phyloP scores from a whole-genome alignment of 1,140 invertebrate genomes.

The Nixonia krombeini region DNA sequence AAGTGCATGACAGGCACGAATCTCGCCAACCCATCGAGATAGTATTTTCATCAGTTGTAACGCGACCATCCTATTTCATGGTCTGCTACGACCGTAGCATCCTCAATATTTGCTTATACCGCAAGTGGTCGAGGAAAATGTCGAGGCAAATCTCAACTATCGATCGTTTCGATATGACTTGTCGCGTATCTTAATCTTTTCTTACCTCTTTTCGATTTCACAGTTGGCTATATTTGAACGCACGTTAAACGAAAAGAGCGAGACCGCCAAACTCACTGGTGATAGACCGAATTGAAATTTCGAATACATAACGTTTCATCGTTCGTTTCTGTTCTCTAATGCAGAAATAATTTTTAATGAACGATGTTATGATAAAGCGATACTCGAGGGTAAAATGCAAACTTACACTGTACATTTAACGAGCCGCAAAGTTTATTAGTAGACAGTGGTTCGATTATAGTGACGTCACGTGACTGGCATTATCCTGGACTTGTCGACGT shows the following conservation, averaged over 20 bases:
- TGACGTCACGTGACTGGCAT: slow-evolving; percentile 46
- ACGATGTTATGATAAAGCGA: too few species aligned
- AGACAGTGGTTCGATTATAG: slow-evolving; percentile 42
- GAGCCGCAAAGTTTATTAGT: slow-evolving; percentile 40
- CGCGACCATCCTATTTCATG: slow-evolving; percentile 37
- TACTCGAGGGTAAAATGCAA: too few species aligned
- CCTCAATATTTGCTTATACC: slow-evolving; percentile 18
- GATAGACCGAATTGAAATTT: too few species aligned
- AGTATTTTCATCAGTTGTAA: slow-evolving; percentile 31
- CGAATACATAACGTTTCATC: too few species aligned
- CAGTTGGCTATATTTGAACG: too few species aligned
- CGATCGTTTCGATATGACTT: slow-evolving; percentile 8
- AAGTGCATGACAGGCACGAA: slow-evolving; percentile 26
- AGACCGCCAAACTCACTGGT: too few species aligned
- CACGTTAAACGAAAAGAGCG: too few species aligned
- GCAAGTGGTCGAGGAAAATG: slow-evolving; percentile 5
- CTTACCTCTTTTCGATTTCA: too few species aligned
- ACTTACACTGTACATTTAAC: background rate
- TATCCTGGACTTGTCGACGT: slow-evolving; percentile 26
- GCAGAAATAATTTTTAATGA: too few species aligned
- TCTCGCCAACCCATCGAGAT: slow-evolving; percentile 18
- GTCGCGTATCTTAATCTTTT: background rate
- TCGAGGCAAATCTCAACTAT: slow-evolving; percentile 14
- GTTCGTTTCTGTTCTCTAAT: too few species aligned
- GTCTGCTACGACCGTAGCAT: slow-evolving; percentile 35